phyloP scores from a whole-genome alignment of 1,140 invertebrate genomes.

The Aleiodes sp. region DNA sequence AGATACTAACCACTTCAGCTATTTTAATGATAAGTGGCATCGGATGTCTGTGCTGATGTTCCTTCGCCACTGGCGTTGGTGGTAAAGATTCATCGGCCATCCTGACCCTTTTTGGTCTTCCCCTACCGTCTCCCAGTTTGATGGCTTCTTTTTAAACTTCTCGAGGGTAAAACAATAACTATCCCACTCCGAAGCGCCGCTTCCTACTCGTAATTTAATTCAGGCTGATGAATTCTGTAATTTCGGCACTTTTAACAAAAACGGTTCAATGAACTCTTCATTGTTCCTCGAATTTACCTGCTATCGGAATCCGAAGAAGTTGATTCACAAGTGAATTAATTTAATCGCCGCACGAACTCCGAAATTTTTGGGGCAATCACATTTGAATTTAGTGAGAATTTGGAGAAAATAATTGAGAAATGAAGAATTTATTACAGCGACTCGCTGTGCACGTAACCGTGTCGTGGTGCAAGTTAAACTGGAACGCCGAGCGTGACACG shows the following conservation, averaged over 20 bases:
- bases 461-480: constrained; percentile 53
- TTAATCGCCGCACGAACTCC: too few species aligned
- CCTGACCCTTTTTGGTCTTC: constrained; percentile 61
- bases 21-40: constrained; percentile 59
- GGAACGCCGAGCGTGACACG: constrained; percentile 53
- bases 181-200: too few species aligned
- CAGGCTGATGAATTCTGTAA: too few species aligned
- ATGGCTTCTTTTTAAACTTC: constrained; percentile 33
- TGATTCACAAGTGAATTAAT: too few species aligned
- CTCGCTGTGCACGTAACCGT: constrained; percentile 34
- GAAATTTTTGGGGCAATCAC: too few species aligned
- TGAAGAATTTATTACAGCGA: not conserved
- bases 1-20: constrained; percentile 61
- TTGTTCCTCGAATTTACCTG: too few species aligned
- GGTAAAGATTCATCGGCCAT: constrained; percentile 61
- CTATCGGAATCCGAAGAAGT: too few species aligned
- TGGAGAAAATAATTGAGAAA: not conserved
- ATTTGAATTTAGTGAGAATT: not conserved
- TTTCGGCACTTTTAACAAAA: too few species aligned
- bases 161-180: not conserved
- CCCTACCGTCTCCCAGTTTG: constrained; percentile 63
- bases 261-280: too few species aligned
- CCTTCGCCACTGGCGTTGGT: constrained; percentile 53
- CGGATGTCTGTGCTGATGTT: constrained; percentile 48
- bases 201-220: too few species aligned